phyloP scores from a whole-genome alignment of 2,113 vertebrate genomes.

The Pteropus alecto region DNA sequence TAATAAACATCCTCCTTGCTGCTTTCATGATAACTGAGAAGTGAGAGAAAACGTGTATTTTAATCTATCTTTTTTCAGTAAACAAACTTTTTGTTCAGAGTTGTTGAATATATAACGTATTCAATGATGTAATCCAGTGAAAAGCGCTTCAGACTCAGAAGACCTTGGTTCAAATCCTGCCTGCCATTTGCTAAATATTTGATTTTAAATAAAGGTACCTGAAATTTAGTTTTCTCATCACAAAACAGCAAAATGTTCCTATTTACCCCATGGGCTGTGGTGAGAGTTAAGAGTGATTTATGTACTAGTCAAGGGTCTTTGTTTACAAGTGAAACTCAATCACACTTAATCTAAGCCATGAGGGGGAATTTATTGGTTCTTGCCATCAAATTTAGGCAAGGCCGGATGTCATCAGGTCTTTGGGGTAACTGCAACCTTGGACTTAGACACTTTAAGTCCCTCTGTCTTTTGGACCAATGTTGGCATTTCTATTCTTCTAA shows the following conservation, averaged over 20 bases:
- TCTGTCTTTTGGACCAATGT: neutral
- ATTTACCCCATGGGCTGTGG: neutral
- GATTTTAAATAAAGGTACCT: neutral
- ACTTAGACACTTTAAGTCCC: neutral
- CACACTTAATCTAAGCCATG: neutral
- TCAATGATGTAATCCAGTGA: neutral
- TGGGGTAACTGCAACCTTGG: neutral
- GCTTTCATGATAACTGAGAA: neutral
- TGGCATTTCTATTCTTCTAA: neutral
- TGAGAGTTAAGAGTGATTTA: neutral
- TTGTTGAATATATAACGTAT: neutral
- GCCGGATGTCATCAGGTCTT: neutral
- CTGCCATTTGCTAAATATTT: neutral
- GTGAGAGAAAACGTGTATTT: neutral
- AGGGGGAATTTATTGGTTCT: neutral
- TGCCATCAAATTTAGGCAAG: neutral
- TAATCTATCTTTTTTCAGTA: neutral
- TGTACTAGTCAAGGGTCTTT: neutral
- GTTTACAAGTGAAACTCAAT: neutral
- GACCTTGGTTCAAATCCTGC: neutral
- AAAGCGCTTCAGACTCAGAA: neutral
- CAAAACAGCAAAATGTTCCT: neutral
- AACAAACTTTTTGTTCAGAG: neutral
- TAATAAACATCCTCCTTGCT: neutral
- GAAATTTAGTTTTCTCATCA: neutral